Conservation (phyloP, 53 echinoderm and acorn worm genomes). For the Actinopyga echinites region DNA sequence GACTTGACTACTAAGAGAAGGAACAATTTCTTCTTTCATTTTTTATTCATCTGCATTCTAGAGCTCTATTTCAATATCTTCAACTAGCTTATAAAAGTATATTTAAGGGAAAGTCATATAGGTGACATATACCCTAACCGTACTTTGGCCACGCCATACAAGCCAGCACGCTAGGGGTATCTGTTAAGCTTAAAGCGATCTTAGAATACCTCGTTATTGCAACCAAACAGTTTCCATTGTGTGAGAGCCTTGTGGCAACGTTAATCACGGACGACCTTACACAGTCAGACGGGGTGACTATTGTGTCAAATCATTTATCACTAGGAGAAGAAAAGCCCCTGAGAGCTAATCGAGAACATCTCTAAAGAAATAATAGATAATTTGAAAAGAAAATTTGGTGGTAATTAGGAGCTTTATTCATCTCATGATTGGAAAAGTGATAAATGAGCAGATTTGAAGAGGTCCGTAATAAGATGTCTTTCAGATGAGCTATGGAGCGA, state of each 20-base stretch:
- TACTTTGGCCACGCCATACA: too few relatives aligned
- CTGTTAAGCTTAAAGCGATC: too few relatives aligned
- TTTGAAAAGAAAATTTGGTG: conserved; percentile 29
- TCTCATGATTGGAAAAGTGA: conserved; percentile 26
- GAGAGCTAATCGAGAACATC: conserved; percentile 16
- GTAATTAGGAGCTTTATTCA: conserved; percentile 40
- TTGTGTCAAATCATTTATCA: conserved; percentile 26
- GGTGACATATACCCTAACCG: too few relatives aligned
- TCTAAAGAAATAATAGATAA: conserved; percentile 26
- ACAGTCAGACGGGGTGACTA: conserved; percentile 14
- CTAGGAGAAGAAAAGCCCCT: neutral
- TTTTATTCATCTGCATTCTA: too few relatives aligned
- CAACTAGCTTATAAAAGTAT: too few relatives aligned
- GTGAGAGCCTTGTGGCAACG: neutral
- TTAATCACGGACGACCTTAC: neutral
- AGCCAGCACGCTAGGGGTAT: too few relatives aligned
- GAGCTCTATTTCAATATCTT: too few relatives aligned
- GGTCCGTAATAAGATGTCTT: conserved; percentile 15
- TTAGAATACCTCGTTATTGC: too few relatives aligned
- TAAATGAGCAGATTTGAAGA: conserved; percentile 25
- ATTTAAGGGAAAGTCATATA: too few relatives aligned
- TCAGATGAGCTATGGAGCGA: neutral
- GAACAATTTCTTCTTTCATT: too few relatives aligned
- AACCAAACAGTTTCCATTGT: too few relatives aligned
- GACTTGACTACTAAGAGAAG: too few relatives aligned